Evolutionary conservation across 2,113 vertebrate species (phyloP).

Genomic region (Gorsachius goisagi): DNA sequence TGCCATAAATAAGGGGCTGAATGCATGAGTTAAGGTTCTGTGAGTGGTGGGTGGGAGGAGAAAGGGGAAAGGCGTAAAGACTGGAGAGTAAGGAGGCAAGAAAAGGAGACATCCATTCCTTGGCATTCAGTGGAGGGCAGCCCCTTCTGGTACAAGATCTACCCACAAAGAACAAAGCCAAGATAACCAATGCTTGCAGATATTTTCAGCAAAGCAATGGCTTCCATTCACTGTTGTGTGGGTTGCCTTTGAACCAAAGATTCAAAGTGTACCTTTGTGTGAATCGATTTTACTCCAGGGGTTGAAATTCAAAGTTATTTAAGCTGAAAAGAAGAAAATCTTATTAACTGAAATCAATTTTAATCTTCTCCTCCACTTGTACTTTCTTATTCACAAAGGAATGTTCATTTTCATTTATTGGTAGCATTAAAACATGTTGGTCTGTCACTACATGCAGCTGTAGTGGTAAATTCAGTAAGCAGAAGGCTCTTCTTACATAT

Average conservation of each 20-base stretch:
- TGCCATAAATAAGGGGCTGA: background rate
- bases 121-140: background rate
- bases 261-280: background rate
- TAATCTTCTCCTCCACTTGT: background rate
- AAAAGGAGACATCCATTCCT: background rate
- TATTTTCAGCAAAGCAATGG: background rate
- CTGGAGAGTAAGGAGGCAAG: background rate
- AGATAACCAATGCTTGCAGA: background rate
- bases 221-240: background rate
- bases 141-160: background rate
- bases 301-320: background rate
- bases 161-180: background rate
- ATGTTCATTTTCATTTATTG: background rate
- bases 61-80: background rate
- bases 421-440: background rate
- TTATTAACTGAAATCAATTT: conserved; percentile 5
- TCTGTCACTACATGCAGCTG: background rate
- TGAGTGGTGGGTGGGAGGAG: background rate
- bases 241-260: background rate
- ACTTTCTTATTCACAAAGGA: background rate
- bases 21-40: background rate
- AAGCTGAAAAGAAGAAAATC: conserved; percentile 28
- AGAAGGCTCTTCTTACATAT: background rate
- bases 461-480: background rate
- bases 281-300: background rate